phyloP scores from a whole-genome alignment of 2,113 vertebrate genomes.

The Trachemys scripta region DNA sequence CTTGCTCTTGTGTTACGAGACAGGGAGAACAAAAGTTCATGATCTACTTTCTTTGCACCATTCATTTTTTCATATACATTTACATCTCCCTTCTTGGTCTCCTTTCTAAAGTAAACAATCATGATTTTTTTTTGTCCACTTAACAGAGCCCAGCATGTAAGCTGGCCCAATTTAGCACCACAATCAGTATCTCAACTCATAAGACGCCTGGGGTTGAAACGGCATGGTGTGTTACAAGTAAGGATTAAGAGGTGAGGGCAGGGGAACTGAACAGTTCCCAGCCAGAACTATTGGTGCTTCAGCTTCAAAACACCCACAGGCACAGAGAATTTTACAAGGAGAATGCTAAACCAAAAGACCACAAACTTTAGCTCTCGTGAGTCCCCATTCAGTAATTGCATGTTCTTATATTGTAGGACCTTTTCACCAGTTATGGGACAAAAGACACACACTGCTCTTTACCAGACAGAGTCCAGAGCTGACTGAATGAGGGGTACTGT shows the following conservation, averaged over 20 bases:
- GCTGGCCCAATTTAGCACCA: neutral
- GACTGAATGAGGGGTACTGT: neutral
- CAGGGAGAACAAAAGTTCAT: neutral
- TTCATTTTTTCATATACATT: neutral
- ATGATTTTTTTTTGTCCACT: neutral
- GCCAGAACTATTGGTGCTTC: neutral
- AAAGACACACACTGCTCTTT: neutral
- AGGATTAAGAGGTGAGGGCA: neutral
- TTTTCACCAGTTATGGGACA: neutral
- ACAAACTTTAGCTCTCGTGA: neutral
- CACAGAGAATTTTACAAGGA: neutral
- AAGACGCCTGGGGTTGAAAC: neutral
- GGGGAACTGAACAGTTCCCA: neutral
- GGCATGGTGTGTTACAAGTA: neutral
- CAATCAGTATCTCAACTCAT: neutral
- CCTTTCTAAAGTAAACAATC: neutral
- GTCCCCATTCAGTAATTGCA: neutral
- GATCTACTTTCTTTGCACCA: neutral
- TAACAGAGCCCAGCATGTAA: neutral
- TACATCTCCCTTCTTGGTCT: neutral
- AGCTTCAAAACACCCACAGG: too few relatives aligned
- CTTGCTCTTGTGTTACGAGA: neutral
- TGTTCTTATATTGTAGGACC: neutral
- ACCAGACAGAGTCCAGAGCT: neutral
- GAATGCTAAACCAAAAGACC: neutral